Conservation (phyloP, 2,797 vertebrate genomes). For the Sphenodon punctatus region DNA sequence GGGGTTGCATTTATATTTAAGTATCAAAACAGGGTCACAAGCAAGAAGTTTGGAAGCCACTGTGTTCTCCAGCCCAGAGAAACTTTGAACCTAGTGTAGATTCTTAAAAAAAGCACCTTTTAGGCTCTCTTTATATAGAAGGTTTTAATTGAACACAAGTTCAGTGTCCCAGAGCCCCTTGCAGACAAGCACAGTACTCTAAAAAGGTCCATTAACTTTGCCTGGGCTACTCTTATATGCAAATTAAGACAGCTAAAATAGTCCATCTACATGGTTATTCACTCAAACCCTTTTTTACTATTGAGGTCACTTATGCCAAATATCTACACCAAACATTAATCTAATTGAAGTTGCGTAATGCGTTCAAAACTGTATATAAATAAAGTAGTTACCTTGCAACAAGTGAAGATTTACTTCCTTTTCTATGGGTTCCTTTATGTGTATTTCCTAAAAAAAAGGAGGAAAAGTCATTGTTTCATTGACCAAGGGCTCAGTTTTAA, state of each 20-base stretch:
- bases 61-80: too few relatives aligned
- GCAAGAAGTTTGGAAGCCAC: too few relatives aligned
- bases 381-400: conserved; percentile 78
- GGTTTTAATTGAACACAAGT: too few relatives aligned
- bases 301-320: background rate
- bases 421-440: conserved; percentile 74
- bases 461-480: too few relatives aligned
- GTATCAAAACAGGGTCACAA: too few relatives aligned
- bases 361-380: background rate
- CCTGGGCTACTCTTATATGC: background rate
- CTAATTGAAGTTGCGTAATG: too few relatives aligned
- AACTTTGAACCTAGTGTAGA: too few relatives aligned
- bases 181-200: background rate
- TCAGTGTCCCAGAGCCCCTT: too few relatives aligned
- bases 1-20: too few relatives aligned
- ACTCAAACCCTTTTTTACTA: conserved; percentile 12
- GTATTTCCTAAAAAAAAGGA: conserved; percentile 79
- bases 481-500: background rate
- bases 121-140: background rate
- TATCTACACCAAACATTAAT: too few relatives aligned
- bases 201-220: fast-evolving
- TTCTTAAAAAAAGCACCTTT: fast-evolving
- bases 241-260: background rate
- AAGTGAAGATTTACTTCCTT: conserved; percentile 81
- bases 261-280: background rate